Conservation (phyloP, 2,113 vertebrate species). For the Vulpes vulpes region DNA sequence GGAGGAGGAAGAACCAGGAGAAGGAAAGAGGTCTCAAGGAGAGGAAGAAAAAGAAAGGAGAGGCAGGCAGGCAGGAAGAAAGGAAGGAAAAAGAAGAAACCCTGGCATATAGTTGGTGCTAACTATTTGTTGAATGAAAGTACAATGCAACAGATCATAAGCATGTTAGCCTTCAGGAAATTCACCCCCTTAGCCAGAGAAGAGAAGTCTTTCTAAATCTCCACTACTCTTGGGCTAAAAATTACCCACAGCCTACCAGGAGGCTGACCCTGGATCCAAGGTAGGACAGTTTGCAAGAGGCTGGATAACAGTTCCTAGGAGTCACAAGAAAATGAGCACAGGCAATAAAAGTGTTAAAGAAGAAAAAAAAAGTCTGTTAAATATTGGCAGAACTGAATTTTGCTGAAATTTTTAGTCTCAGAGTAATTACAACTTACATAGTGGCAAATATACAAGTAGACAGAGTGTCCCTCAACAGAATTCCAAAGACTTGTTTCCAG, state of each 20-base stretch:
- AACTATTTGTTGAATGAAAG: background rate
- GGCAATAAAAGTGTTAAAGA: background rate
- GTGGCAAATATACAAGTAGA: background rate
- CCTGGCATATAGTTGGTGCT: background rate
- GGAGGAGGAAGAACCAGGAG: background rate
- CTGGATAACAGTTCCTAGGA: background rate
- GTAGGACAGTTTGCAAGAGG: background rate
- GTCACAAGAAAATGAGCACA: background rate
- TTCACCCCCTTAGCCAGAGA: background rate
- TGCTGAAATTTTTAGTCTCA: background rate
- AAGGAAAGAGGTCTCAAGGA: background rate
- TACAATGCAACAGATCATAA: background rate
- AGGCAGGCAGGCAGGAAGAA: rapidly evolving
- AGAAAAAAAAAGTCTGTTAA: background rate
- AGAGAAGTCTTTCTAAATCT: conserved; percentile 15
- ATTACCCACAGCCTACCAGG: background rate
- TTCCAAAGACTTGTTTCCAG: background rate
- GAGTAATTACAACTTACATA: background rate
- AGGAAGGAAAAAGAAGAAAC: background rate
- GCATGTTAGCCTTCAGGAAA: conserved; percentile 2
- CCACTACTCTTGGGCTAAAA: background rate
- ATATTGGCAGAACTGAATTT: background rate
- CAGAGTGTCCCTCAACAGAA: background rate
- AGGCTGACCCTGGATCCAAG: background rate
- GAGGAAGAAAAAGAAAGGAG: background rate